Evolutionary conservation across 2,113 vertebrate genomes (phyloP), one percentile per base, ranked within the genome.

Genomic region (Mixornis gularis): DNA sequence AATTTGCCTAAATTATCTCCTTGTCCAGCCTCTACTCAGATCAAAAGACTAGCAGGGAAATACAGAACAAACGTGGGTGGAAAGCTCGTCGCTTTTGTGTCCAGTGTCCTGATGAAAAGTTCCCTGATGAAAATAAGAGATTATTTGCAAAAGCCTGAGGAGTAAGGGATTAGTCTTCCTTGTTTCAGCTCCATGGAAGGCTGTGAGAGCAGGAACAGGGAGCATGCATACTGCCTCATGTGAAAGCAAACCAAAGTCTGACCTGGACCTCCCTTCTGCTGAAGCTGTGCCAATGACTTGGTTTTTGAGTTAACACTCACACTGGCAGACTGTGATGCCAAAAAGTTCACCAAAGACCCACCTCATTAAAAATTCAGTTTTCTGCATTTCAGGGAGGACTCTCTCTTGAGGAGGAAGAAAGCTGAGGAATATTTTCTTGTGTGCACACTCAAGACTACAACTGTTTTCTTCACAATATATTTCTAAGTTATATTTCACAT

Each of bases 231-330:
- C 16, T 22, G 40, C 41, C 46, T 38, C 43, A 73, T 34, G n/a
- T 66, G 46, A 88, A 92, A 95, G 64, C 26, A 60, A 89, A 87
- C 20, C 3, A 5, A 76, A 94, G 85, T 91, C 56, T 94, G 89
- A 83, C 78, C 68, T 93, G 71, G 58, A 63, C 80, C 85, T 89
- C 3, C 0, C 26, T 63, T 38, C 60, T 51, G 21, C 66, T 92
- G 69, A 87, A n/a, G 25, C 32, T 86, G 69, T 22, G 48, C 74
- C 90, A 93, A 6, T 34, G 51, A 68, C 21, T 78, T 78, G 43
- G 80, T 69, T 93, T 26, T 52, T 85, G 53, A 81, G 73, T 36
- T 82, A 85, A 41, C 49, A 72, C 36, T 63, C 85, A 85, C 0
- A 5, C 3, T 73, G 52, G 34, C 55, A 88, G 44, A 6, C 13